Percentiles rank a stretch among this genome's conserved stretches.
These are phyloP conservation scores for Eumeta japonica DNA, from an alignment of 1,140 invertebrate species.

Conservation along the genomic window DNA sequence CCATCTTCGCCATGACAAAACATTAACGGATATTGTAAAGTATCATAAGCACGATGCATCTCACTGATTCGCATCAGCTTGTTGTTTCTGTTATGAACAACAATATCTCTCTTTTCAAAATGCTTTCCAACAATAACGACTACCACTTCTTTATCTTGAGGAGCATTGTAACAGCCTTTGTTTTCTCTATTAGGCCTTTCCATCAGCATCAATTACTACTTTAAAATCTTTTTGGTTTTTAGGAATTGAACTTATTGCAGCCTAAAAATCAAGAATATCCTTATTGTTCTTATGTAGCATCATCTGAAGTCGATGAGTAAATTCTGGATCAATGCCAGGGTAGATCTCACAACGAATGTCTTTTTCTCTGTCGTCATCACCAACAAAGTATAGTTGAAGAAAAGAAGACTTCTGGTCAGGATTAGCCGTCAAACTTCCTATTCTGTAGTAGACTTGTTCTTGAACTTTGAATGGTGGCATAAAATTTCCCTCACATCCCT, in stretches of 20 bases:
- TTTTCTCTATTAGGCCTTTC: slow-evolving; percentile 28
- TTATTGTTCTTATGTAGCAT: slow-evolving; percentile 12
- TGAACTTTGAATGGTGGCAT: slow-evolving; percentile 16
- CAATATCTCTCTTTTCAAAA: slow-evolving; percentile 19
- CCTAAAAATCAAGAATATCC: slow-evolving; percentile 21
- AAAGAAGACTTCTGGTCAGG: slow-evolving; percentile 12
- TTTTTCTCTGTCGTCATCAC: slow-evolving; percentile 13
- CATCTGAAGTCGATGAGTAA: slow-evolving; percentile 18
- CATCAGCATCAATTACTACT: slow-evolving; percentile 27
- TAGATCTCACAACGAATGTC: slow-evolving; percentile 15
- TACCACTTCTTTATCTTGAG: slow-evolving; percentile 27
- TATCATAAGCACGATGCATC: slow-evolving; percentile 30
- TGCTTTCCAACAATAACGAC: slow-evolving; percentile 30
- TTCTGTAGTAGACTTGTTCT: slow-evolving; percentile 13
- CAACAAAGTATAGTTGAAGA: slow-evolving; percentile 15
- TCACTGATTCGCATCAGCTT: slow-evolving; percentile 19
- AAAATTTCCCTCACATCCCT: slow-evolving; percentile 8
- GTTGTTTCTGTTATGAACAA: slow-evolving; percentile 19
- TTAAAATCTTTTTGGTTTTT: slow-evolving; percentile 20
- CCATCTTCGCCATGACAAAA: slow-evolving; percentile 20
- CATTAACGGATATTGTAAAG: too few species aligned
- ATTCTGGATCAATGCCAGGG: slow-evolving; percentile 18
- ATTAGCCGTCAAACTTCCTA: slow-evolving; percentile 12
- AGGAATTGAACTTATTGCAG: too few species aligned
- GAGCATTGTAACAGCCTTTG: slow-evolving; percentile 28